Evolutionary conservation across 2,888 invertebrate genomes (phyloP).

Genomic region (Ichneumoninae sp.): DNA sequence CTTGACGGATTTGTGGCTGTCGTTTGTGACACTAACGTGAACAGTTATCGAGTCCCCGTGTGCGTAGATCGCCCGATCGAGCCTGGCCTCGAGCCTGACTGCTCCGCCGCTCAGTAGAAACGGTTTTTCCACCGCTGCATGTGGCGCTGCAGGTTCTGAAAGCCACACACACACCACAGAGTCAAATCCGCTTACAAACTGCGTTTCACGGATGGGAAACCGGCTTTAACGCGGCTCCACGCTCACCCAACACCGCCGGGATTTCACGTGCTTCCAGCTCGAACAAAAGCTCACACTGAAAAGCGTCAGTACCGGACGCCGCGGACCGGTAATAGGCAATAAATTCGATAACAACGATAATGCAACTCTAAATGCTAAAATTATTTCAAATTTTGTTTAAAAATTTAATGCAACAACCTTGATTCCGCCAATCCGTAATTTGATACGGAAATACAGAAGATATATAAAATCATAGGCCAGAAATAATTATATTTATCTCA

Average conservation of each 20-base stretch:
- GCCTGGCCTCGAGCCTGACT: conserved; percentile 91
- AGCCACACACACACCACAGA: conserved; percentile 31
- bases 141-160: conserved; percentile 87
- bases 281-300: background rate
- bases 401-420: background rate
- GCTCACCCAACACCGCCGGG: background rate
- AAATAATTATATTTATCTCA: too few species aligned
- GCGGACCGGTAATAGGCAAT: background rate
- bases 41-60: conserved; percentile 93
- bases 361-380: background rate
- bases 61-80: conserved; percentile 93
- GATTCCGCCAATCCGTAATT: background rate
- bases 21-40: conserved; percentile 90
- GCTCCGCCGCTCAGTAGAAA: conserved; percentile 94
- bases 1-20: conserved; percentile 93
- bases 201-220: conserved; percentile 28
- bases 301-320: background rate
- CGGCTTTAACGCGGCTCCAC: conserved; percentile 25
- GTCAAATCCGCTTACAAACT: conserved; percentile 49
- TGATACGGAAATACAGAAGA: too few species aligned
- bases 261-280: conserved; percentile 1
- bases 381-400: background rate
- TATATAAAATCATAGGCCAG: too few species aligned
- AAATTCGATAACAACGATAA: background rate
- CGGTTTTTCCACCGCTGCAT: conserved; percentile 91